Base-by-base conservation (phyloP, 2,113 vertebrate species). In the Lota lota region DNA sequence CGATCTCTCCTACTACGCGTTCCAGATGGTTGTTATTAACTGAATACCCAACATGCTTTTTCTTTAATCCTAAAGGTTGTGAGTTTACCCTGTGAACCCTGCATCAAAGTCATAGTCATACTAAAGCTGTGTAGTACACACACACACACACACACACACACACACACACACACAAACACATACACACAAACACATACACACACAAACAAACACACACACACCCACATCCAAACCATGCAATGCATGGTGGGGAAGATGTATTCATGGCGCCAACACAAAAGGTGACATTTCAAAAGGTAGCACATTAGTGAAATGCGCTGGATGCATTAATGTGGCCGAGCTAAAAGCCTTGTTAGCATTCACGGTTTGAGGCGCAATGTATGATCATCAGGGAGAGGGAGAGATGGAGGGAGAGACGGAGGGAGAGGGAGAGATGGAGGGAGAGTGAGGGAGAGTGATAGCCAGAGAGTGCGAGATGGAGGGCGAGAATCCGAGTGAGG, bases 311-410 rank as follows among this genome's bases (percentile, higher is more conserved):
- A 88, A 87, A 88, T 81, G 84, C 78, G 67, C 79, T 74, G 78
- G 81, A 81, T 78, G 71, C 84, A 85, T 90, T 87, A 83, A 88
- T 87, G 85, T 77, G 77, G 71, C 58, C 75, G 71, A 73, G 84
- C 84, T 88, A 88, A 88, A 88, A 88, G 87, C 87, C 88, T 87
- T 82, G 87, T 90, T 88, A 87, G 81, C 80, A 88, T 90, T 85
- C 84, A 87, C 79, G 78, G 82, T 80, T 83, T 82, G 79, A 84
- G 81, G 62, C 79, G 84, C 83, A 79, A 85, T 81, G 76, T 79
- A 83, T 73, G 87, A 87, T 88, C 73, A 84, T 66, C 65, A 77
- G 75, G 66, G 58, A 50, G 79, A 71, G 69, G 66, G 78, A 28
- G 22, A 16, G 61, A 36, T 22, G 10, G 24, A 22, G 66, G 1